Evolutionary conservation across 1,140 invertebrate species (phyloP), one percentile per base, ranked within the genome.

Genomic region (Nixonia krombeini): DNA sequence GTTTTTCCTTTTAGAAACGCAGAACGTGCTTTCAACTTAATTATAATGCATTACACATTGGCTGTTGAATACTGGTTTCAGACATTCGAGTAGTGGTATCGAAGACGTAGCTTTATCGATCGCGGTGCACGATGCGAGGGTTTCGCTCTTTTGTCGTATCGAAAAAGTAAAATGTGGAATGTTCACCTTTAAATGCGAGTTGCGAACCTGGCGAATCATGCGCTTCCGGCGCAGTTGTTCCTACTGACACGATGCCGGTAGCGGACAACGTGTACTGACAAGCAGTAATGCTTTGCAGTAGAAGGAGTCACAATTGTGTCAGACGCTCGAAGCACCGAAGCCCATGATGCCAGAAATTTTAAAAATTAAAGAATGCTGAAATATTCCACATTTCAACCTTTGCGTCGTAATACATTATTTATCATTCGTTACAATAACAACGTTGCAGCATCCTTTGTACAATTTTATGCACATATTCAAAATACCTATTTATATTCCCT

Each of bases 231-330:
- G 6, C 29, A n/a, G 37, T 53, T 44, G 35, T 53, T 53, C 42
- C 28, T 13, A 44, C 38, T 53, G 40, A 44, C 40, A 41, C 50
- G 18, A n/a, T n/a, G n/a, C n/a, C n/a, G n/a, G n/a, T n/a, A n/a
- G n/a, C n/a, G n/a, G n/a, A n/a, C n/a, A n/a, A n/a, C n/a, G n/a
- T n/a, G n/a, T n/a, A n/a, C n/a, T n/a, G n/a, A n/a, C n/a, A n/a
- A n/a, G n/a, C n/a, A n/a, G 28, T 10, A 40, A 40, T 55, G n/a
- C n/a, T n/a, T n/a, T n/a, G 10, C 37, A 57, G 55, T 58, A 35
- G 38, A 49, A 50, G 15, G 15, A 50, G n/a, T 37, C 38, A 38
- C 13, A 46, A 46, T 46, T n/a, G 33, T 12, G 42, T 46, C 52
- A 46, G 42, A 26, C 29, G 16, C 9, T 4, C 25, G 4, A 9